A percentile compares a stretch with the other conserved stretches of the same genome.
These are phyloP conservation scores for Caenorhabditis macrosperma DNA, from an alignment of 2,888 invertebrate genomes.

Conservation along the genomic window DNA sequence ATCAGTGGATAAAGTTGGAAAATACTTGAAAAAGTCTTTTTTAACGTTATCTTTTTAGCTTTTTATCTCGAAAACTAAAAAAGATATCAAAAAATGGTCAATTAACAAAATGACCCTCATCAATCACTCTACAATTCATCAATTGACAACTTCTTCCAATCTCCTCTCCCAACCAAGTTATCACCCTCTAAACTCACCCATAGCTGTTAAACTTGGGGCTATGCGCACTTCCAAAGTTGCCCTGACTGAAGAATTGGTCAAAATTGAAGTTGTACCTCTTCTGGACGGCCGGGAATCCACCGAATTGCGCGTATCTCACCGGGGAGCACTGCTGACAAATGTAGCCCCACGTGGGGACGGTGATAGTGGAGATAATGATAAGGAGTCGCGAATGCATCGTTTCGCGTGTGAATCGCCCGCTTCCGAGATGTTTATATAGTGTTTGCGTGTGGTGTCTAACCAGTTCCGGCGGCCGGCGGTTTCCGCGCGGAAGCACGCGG, in stretches of 20 bases:
- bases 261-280: conserved; percentile 41
- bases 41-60: background rate
- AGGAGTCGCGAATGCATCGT: background rate
- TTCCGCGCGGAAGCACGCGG: background rate
- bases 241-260: conserved; percentile 25
- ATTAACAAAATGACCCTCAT: too few relatives aligned
- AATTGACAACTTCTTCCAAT: too few relatives aligned
- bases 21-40: background rate
- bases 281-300: too few relatives aligned
- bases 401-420: background rate
- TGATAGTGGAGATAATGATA: too few relatives aligned
- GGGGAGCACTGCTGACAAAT: background rate
- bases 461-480: background rate
- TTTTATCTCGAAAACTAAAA: background rate
- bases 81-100: too few relatives aligned
- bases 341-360: too few relatives aligned
- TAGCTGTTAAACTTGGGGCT: background rate
- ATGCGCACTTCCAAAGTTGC: background rate
- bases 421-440: background rate
- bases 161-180: too few relatives aligned
- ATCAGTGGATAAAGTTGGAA: background rate
- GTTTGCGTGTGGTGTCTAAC: background rate
- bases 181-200: background rate
- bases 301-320: background rate
- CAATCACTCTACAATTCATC: too few relatives aligned